Evolutionary conservation across 2,797 vertebrate genomes (phyloP), one percentile per base, ranked within the genome.

Genomic region (Melopsittacus undulatus): DNA sequence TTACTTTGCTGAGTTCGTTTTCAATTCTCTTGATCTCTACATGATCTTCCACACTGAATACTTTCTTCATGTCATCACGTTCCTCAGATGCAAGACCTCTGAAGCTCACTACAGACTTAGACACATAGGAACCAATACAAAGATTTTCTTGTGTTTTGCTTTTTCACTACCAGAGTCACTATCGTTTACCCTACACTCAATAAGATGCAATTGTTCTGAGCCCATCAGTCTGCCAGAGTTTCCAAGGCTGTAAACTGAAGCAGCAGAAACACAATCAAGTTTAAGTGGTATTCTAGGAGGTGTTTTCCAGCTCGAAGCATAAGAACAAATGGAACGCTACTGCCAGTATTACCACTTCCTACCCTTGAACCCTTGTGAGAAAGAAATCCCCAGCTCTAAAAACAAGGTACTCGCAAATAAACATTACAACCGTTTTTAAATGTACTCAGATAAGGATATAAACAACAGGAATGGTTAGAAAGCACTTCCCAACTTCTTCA

Each of bases 11-110:
- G 87, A 93, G 66, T 93, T 94, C 2, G 3, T 93, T 95, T 95
- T 75, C 94, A 94, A 34, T 93, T 95, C 87, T 89, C 90, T 96
- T 96, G 86, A 95, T 96, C 87, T 95, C 93, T 83, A 77, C 27
- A 1, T 79, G 86, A 86, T 94, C 86, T 90, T 76, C 77, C 74
- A 92, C 48, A 82, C 29, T 51, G 48, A 94, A 85, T 43, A 59
- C 43, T 79, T 95, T 86, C 86, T 83, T 87, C 74, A 51, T 48
- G 77, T 82, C 77, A 92, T 92, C 52, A 38, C 57, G 87, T 87
- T 78, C 75, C 66, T 86, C 69, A 83, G 76, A 85, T 76, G 42
- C 54, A 61, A 92, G 82, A 95, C 76, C 83, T 95, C 43, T 95
- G 94, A 95, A 94, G 91, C 76, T 85, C 72, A 74, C 72, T 91